Conservation (phyloP, 2,797 vertebrate genomes). For the Columba guinea region DNA sequence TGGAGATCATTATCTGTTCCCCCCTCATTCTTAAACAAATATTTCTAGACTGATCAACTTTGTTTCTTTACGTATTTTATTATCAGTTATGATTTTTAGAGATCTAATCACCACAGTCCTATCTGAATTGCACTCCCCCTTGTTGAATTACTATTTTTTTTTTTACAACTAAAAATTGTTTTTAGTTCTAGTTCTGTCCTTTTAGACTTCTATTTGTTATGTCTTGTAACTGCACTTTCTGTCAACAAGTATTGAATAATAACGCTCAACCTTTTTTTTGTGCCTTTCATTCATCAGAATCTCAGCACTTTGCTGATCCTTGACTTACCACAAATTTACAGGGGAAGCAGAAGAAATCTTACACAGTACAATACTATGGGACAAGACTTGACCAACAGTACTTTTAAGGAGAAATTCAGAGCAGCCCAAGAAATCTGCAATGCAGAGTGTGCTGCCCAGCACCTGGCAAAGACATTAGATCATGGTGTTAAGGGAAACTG, state of each 20-base stretch:
- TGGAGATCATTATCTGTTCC: not conserved
- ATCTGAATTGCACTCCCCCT: not conserved
- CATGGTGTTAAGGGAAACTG: not conserved
- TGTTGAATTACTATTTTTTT: not conserved
- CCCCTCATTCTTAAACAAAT: not conserved
- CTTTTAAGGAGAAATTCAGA: not conserved
- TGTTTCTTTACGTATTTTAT: not conserved
- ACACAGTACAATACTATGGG: not conserved
- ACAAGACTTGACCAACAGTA: not conserved
- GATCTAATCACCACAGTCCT: not conserved
- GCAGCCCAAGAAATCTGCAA: not conserved
- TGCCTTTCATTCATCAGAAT: not conserved
- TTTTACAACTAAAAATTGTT: not conserved
- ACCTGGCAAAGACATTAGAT: not conserved
- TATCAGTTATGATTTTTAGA: not conserved
- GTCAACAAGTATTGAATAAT: not conserved
- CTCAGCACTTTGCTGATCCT: not conserved
- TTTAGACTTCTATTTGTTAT: not conserved
- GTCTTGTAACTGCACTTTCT: not conserved
- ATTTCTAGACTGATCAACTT: not conserved
- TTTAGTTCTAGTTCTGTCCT: not conserved
- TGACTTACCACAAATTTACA: not conserved
- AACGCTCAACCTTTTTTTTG: fast-evolving
- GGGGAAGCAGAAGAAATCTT: not conserved
- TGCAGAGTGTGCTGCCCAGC: not conserved